Base-by-base conservation (phyloP, 2,113 vertebrate species). In the Daubentonia madagascariensis region DNA sequence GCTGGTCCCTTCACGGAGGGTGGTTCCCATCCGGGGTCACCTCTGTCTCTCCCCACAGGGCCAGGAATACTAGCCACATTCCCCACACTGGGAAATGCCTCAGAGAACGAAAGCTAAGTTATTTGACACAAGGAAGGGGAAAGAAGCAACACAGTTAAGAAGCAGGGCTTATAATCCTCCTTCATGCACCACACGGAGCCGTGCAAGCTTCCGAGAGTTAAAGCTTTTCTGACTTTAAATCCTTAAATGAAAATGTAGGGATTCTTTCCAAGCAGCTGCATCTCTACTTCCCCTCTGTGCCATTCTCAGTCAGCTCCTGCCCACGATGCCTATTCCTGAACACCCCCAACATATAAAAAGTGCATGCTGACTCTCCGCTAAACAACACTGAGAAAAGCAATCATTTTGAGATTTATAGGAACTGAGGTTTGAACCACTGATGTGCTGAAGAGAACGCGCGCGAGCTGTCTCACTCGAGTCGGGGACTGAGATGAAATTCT, bases 191-290 rank as follows among this genome's bases (percentile, higher is more conserved):
- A 70, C 72, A 13, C 63, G n/a, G 18, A 76, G 32, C 70, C 6
- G 0, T 70, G 22, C 12, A 8, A 14, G 37, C 70, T 79, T n/a
- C 72, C 76, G 45, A 57, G 61, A 87, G 13, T 59, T 95, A 95
- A 89, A 76, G 13, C 61, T 30, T 83, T 13, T 25, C 30, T 95
- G 85, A 83, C 83, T 85, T 67, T 73, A 97, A 95, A 76, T 76
- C 48, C 84, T 32, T 85, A 90, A 93, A 20, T 10, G 59, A 81
- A 97, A 96, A 92, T 13, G 37, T 18, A 17, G 70, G 61, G 70
- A 45, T 12, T 61, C 78, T 91, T 59, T 85, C 92, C n/a, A 93
- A 89, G 14, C 48, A 30, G 67, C 22, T 0, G 61, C 2, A 6
- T 22, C 70, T 23, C 30, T 63, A 13, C 45, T 45, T 20, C 23